Percentiles rank a stretch among this genome's conserved stretches.
phyloP scores from a whole-genome alignment of 2,888 invertebrate genomes.

The Parelbella ahira region DNA sequence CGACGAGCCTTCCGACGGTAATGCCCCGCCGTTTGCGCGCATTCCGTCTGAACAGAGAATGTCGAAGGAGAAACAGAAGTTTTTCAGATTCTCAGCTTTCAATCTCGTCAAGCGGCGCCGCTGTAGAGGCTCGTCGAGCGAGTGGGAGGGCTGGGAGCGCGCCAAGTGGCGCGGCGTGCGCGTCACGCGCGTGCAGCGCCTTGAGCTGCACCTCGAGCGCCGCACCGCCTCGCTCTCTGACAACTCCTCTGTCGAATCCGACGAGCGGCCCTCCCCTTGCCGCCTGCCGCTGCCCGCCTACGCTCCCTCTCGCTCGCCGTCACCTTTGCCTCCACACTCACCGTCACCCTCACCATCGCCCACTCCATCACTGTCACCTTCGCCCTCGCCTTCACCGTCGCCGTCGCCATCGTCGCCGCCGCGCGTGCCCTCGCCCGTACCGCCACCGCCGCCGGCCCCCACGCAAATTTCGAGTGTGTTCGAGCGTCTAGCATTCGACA shows the following conservation, averaged over 20 bases:
- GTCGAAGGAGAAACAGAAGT: conserved; percentile 93
- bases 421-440: conserved; percentile 31
- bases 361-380: conserved; percentile 27
- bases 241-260: conserved; percentile 30
- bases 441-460: conserved; percentile 43
- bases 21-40: conserved; percentile 47
- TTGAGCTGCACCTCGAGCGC: conserved; percentile 56
- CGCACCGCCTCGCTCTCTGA: conserved; percentile 30
- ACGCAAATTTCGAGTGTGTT: conserved; percentile 43
- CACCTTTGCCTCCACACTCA: conserved; percentile 40
- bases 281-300: too few species aligned
- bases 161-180: conserved; percentile 53
- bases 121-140: conserved; percentile 54
- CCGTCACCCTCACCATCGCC: conserved; percentile 47
- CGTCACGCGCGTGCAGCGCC: conserved; percentile 61
- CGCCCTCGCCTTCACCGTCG: conserved; percentile 26
- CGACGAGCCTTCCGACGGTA: conserved; percentile 77
- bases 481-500: conserved; percentile 60
- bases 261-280: conserved; percentile 19
- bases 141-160: conserved; percentile 63
- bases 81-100: conserved; percentile 90
- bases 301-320: conserved; percentile 29
- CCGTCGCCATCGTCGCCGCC: conserved; percentile 19
- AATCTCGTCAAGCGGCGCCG: conserved; percentile 83
- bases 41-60: conserved; percentile 85